phyloP scores from a whole-genome alignment of 2,113 vertebrate species.

The Burhinus bistriatus region DNA sequence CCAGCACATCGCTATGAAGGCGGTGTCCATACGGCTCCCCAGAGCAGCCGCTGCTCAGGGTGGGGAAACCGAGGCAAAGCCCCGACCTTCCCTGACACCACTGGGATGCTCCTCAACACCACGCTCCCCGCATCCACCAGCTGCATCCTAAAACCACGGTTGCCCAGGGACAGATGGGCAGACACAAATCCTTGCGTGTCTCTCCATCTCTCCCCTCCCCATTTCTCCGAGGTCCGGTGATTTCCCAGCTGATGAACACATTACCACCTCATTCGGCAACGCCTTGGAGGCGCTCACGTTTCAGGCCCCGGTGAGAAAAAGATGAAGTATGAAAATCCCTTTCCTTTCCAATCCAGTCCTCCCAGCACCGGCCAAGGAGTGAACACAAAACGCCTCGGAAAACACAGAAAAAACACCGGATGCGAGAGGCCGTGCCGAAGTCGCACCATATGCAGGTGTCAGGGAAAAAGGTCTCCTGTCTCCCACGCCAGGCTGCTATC shows the following conservation, averaged over 20 bases:
- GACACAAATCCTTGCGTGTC: background rate
- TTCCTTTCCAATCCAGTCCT: conserved; percentile 68
- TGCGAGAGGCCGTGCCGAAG: conserved; percentile 21
- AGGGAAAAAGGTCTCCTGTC: conserved; percentile 59
- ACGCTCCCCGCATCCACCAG: rapidly evolving
- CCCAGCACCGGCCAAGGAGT: conserved; percentile 38
- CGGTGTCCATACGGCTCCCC: rapidly evolving
- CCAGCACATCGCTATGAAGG: rapidly evolving
- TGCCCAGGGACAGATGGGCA: background rate
- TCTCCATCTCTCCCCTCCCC: background rate
- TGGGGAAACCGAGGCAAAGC: background rate
- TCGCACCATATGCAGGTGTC: conserved; percentile 67
- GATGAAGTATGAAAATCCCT: conserved; percentile 71
- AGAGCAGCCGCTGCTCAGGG: background rate
- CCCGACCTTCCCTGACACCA: background rate
- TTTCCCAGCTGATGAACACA: conserved; percentile 70
- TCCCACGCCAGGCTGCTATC: conserved; percentile 51
- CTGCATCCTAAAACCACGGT: background rate
- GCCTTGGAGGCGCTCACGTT: conserved; percentile 58
- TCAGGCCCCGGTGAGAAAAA: conserved; percentile 56
- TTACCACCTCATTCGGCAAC: conserved; percentile 67
- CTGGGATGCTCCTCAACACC: background rate
- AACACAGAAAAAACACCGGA: conserved; percentile 49
- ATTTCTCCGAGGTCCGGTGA: background rate
- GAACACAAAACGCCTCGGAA: conserved; percentile 51